Conservation (phyloP, 2,888 invertebrate species). For the Xestia c-nigrum region DNA sequence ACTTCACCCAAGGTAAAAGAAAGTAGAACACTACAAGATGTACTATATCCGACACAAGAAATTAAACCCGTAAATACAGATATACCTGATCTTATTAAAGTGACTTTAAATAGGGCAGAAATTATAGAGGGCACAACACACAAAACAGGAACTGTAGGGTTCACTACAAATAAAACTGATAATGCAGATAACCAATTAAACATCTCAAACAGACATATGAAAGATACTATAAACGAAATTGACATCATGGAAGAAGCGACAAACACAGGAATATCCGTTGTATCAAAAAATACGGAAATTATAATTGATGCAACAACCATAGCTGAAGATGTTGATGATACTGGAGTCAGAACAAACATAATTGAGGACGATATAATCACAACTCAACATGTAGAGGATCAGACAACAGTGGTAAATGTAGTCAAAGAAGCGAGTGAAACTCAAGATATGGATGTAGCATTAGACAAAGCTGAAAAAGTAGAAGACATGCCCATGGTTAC, state of each 20-base stretch:
- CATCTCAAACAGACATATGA: background rate
- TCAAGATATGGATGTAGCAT: slow-evolving; percentile 37
- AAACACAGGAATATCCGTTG: slow-evolving; percentile 19
- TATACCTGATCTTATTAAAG: slow-evolving; percentile 55
- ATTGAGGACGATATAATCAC: slow-evolving; percentile 8
- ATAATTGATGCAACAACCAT: slow-evolving; percentile 27
- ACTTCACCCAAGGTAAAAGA: slow-evolving; percentile 53
- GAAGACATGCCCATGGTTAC: slow-evolving; percentile 19
- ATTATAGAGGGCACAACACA: slow-evolving; percentile 23
- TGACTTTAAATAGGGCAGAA: slow-evolving; percentile 52
- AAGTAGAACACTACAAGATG: slow-evolving; percentile 69
- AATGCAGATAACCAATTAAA: slow-evolving; percentile 14
- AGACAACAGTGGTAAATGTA: slow-evolving; percentile 12
- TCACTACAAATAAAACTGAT: background rate
- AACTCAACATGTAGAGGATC: slow-evolving; percentile 16
- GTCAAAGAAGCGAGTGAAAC: slow-evolving; percentile 18
- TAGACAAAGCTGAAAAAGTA: slow-evolving; percentile 24
- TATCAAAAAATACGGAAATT: slow-evolving; percentile 13
- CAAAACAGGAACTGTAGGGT: slow-evolving; percentile 15
- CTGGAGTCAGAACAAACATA: slow-evolving; percentile 2
- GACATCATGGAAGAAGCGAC: slow-evolving; percentile 12
- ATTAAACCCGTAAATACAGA: slow-evolving; percentile 77
- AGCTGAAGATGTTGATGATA: slow-evolving; percentile 33
- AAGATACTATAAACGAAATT: slow-evolving; percentile 7
- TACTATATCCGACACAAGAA: slow-evolving; percentile 81